Evolutionary conservation across 2,113 vertebrate genomes (phyloP), one percentile per base, ranked within the genome.

Genomic region (Pteropus alecto): DNA sequence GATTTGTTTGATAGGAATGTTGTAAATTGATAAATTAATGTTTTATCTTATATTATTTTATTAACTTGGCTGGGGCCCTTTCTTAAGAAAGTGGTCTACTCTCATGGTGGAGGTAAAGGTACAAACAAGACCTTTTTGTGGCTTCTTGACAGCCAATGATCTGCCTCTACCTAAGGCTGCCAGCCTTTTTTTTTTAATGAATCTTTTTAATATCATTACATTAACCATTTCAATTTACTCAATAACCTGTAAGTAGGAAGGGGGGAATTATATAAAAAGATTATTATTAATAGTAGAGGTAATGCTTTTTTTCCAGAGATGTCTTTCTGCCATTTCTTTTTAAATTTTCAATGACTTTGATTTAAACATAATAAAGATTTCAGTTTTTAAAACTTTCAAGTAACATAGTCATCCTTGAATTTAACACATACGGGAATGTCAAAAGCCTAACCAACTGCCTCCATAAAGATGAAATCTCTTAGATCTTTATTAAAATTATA

Each of bases 401-500:
- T 79, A 60, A 77, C 41, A 73, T 10, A 35, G 22, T 30, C 24
- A 68, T 86, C 82, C 48, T 74, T 93, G 51, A 85, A 48, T 77
- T 35, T 85, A 86, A 93, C 68, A 87, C 30, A 89, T 65, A 83
- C 5, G 81, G 33, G 60, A 82, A 87, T 48, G 61, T 94, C 58
- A 94, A 95, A 94, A 54, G 30, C 24, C 77, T 67, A 15, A 87
- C 14, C 56, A 87, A 84, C 4, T 86, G 86, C 83, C 73, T 93
- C 73, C 26, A 65, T 54, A 74, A 86, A 96, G 68, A 95, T 70
- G 70, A 96, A 95, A 77, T 88, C 74, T 89, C 67, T 92, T 79
- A 58, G n/a, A 70, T 95, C 51, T 51, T 93, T 79, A 96, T 96
- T 94, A 95, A 97, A 93, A 96, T 95, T 87, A 71, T 65, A 78